Evolutionary conservation across 1,140 invertebrate species (phyloP).

Genomic region (Leucophenga varia): DNA sequence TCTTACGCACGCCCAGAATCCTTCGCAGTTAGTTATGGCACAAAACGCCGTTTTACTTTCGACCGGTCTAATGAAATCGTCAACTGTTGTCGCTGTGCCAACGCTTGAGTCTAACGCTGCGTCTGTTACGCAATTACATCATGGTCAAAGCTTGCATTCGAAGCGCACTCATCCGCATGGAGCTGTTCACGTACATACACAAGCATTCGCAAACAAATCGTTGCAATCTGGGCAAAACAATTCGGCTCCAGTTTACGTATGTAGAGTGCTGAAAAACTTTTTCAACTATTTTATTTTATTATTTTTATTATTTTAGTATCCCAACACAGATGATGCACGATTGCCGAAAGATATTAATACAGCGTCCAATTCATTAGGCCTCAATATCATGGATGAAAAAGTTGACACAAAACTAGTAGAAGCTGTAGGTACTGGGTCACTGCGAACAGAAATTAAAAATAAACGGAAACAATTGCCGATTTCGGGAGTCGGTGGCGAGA

Average conservation of each 20-base stretch:
- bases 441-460: no score
- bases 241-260: slow-evolving; percentile 37
- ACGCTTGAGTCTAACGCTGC: slow-evolving; percentile 10
- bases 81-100: slow-evolving; percentile 7
- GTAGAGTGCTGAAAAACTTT: slow-evolving; percentile 1
- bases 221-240: slow-evolving; percentile 32
- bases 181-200: slow-evolving; percentile 6
- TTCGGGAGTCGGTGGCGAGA: no score
- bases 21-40: slow-evolving; percentile 8
- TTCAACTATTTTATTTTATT: slow-evolving; percentile 18
- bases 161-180: slow-evolving; percentile 15
- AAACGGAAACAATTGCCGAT: no score
- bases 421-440: no score
- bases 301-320: slow-evolving; percentile 7
- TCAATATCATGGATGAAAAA: no score
- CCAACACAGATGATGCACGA: no score
- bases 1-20: no score
- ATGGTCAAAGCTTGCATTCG: no score
- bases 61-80: slow-evolving; percentile 27
- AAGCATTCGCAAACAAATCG: slow-evolving; percentile 3
- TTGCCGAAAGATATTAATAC: not conserved
- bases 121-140: not conserved
- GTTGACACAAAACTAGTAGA: no score
- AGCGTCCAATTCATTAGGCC: slow-evolving; percentile 1
- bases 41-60: slow-evolving; percentile 13